Conservation (phyloP, 2,888 invertebrate species). For the Taenaris catops region DNA sequence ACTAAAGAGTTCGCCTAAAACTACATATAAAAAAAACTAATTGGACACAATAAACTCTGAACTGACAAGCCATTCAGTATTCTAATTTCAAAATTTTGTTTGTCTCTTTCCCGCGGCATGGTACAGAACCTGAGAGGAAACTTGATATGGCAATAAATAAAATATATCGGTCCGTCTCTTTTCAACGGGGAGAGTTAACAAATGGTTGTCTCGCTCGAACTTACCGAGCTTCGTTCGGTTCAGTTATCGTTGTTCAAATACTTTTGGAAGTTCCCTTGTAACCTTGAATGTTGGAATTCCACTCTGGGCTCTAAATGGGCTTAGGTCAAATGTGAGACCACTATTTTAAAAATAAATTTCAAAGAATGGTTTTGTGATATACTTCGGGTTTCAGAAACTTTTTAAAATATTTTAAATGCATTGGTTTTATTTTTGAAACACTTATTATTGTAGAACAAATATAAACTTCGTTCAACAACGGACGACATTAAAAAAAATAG, state of each 20-base stretch:
- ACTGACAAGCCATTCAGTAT: slow-evolving; percentile 6
- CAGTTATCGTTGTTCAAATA: slow-evolving; percentile 70
- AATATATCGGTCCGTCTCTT: slow-evolving; percentile 46
- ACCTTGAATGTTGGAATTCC: slow-evolving; percentile 65
- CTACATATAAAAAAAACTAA: slow-evolving; percentile 7
- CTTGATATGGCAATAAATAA: slow-evolving; percentile 73
- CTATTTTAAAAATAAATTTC: too few relatives aligned
- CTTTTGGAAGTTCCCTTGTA: slow-evolving; percentile 63
- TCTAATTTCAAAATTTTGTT: slow-evolving; percentile 34
- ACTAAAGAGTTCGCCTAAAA: too few relatives aligned
- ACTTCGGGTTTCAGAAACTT: too few relatives aligned
- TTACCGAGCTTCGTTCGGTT: slow-evolving; percentile 48
- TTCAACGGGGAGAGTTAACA: slow-evolving; percentile 29
- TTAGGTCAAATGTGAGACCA: slow-evolving; percentile 16
- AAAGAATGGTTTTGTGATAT: too few relatives aligned
- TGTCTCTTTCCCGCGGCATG: slow-evolving; percentile 45
- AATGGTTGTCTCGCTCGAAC: slow-evolving; percentile 21
- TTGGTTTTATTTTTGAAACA: too few relatives aligned
- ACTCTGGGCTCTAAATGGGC: slow-evolving; percentile 27
- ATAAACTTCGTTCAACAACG: too few relatives aligned
- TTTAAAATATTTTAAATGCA: too few relatives aligned
- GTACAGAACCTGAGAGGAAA: slow-evolving; percentile 45
- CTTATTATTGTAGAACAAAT: too few relatives aligned
- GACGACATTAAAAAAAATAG: too few relatives aligned
- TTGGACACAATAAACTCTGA: slow-evolving; percentile 6